Evolutionary conservation across 1,140 invertebrate genomes (phyloP).

Genomic region (Heliconius melpomene): DNA sequence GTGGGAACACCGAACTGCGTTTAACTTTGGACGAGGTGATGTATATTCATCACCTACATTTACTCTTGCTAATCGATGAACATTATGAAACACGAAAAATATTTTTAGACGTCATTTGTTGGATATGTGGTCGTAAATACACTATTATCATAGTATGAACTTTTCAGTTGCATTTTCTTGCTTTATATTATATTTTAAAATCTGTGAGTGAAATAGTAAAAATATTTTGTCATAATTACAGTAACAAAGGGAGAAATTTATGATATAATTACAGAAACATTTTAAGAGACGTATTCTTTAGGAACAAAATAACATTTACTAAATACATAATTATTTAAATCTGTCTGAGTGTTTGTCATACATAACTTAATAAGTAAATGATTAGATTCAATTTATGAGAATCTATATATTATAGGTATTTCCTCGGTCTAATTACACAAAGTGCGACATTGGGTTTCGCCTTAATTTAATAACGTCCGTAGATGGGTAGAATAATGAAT

Average conservation of each 20-base stretch:
- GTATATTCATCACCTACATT: conserved; percentile 38
- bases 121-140: conserved; percentile 43
- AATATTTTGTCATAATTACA: background rate
- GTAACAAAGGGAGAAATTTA: too few relatives aligned
- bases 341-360: too few relatives aligned
- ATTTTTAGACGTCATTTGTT: conserved; percentile 76
- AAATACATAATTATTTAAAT: too few relatives aligned
- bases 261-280: background rate
- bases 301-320: too few relatives aligned
- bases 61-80: conserved; percentile 69
- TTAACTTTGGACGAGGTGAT: conserved; percentile 58
- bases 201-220: background rate
- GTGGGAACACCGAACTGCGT: conserved; percentile 52
- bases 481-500: background rate
- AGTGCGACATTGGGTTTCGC: background rate
- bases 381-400: background rate
- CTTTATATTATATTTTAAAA: conserved; percentile 13
- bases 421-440: background rate
- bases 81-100: conserved; percentile 72
- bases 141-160: conserved; percentile 29
- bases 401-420: background rate
- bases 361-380: too few relatives aligned
- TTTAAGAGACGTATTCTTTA: background rate
- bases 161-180: background rate
- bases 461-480: background rate